Base-by-base conservation (phyloP, 2,888 invertebrate species). In the Polydesmus complanatus region DNA sequence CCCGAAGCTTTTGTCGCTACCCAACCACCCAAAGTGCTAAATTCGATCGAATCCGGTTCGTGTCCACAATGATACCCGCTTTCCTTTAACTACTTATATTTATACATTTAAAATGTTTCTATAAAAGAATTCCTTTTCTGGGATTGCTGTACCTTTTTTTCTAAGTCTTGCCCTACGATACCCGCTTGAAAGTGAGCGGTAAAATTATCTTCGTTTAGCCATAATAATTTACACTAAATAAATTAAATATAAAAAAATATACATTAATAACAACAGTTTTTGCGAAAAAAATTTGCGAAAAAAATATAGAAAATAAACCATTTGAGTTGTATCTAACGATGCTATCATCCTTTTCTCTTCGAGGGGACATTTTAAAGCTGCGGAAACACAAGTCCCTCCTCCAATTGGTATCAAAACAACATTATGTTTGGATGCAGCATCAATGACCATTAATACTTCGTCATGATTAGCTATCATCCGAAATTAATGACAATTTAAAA, bases 21-120 rank as follows among this genome's bases (percentile, higher is more conserved):
- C 97, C 97, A 98, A 1, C 97, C 97, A 3, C 97, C 97, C 1
- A 98, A 79, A 18, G 78, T 74, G 61, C 90, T 80, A 76, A 98
- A 98, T 76, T 98, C 97, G 74, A 91, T 93, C 1, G 95, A 96
- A 72, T 98, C 98, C 0, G 98, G 97, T 72, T 98, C 97, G 73
- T 98, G 94, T 0, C 98, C 98, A 1, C 88, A 85, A 0, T 94
- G 95, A 69, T 82, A 84, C 0, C 91, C 92, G 27, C 83, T 78
- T 18, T 81, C 78, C 18, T 82, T 80, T 69, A 96, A 78, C 74
- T 88, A 50, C 8, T 3, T 3, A 50, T 2, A 3, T 21, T 22
- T 21, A 3, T 67, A 66, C 56, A 70, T 50, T 64, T 68, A 56
- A 48, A n/a, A n/a, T n/a, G n/a, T n/a, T n/a, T n/a, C n/a, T n/a